Evolutionary conservation across 2,888 invertebrate genomes (phyloP), one percentile per base, ranked within the genome.

Genomic region (Noctuana brunneofusca): DNA sequence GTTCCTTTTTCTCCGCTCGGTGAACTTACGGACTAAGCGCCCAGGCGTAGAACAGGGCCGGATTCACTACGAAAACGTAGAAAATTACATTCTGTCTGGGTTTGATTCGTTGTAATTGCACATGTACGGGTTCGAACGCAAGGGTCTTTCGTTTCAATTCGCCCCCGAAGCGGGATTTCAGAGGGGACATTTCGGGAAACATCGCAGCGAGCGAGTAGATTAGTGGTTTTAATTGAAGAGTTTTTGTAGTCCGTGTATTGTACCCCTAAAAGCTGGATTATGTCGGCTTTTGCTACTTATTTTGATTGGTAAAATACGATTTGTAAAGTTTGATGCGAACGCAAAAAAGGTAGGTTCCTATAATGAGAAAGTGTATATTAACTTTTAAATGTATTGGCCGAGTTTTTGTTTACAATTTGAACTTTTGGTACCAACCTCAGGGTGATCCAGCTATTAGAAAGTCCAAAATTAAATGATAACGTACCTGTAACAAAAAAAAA

Each of bases 41-140:
- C n/a, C 43, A 14, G 32, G 46, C 11, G 53, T 58, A 66, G 66
- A 69, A 66, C 65, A 64, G 63, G 66, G 63, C 68, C 63, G 65
- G 66, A 69, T 64, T 70, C 69, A 57, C 67, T 64, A 69, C 63
- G 72, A 71, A 71, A 70, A 69, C 70, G 69, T 66, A 70, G 71
- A 72, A 77, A 78, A 79, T 76, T 75, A 75, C 75, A 73, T 74
- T 72, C 71, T 65, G 69, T 71, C 73, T 69, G 73, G 71, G 73
- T 75, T 76, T 75, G 74, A 79, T 75, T 75, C 75, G 48, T 55
- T 64, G 77, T 77, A 78, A 80, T 79, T 79, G 75, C 75, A 75
- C 70, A 72, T 79, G 71, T 71, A 70, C 68, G 71, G 71, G 68
- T 65, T 35, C 41, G 54, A 55, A 59, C 65, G 62, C 58, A 65